A percentile compares a stretch with the other conserved stretches of the same genome.
Evolutionary conservation across 2,113 vertebrate species (phyloP).

Genomic region (pig (Sus scrofa)): T2T-Sscrofa CM000812.6:208251001-208251500

Average conservation of each 20-base stretch:
- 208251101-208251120: not conserved
- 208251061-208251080: not conserved
- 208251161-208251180: not conserved
- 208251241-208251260: not conserved
- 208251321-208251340: not conserved
- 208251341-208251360: not conserved
- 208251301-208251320: not conserved
- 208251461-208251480: not conserved
- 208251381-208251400: not conserved
- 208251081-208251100: not conserved
- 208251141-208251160: not conserved
- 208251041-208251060: not conserved
- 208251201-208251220: not conserved
- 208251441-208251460: not conserved
- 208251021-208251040: not conserved
- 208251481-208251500: not conserved
- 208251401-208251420: not conserved
- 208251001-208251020: not conserved
- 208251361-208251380: not conserved
- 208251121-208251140: not conserved
- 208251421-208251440: not conserved
- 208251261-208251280: not conserved
- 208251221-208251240: not conserved
- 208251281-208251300: not conserved
- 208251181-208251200: not conserved